Conservation (phyloP, 2,888 invertebrate species). For the Mythimna impura region DNA sequence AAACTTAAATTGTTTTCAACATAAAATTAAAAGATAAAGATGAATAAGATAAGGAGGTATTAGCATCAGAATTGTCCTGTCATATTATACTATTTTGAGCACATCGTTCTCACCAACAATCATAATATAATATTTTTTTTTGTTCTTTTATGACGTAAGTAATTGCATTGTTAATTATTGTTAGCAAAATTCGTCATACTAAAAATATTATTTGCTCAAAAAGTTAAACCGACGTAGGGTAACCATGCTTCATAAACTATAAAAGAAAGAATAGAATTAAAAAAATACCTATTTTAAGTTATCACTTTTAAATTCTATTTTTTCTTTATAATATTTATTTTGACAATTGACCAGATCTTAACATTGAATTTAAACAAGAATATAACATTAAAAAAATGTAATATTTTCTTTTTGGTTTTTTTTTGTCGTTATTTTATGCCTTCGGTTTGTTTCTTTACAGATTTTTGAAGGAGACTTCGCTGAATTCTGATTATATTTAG, state of each 20-base stretch:
- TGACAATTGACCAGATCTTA: slow-evolving; percentile 50
- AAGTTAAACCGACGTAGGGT: slow-evolving; percentile 10
- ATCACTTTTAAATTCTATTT: background rate
- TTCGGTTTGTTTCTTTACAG: slow-evolving; percentile 77
- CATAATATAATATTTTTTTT: background rate
- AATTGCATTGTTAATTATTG: no score
- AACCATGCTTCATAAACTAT: background rate
- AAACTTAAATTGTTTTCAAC: no score
- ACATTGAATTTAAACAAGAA: background rate
- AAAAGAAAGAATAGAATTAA: no score
- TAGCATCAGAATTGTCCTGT: background rate
- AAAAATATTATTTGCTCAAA: slow-evolving; percentile 3
- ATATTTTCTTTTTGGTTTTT: background rate
- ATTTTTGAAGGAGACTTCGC: slow-evolving; percentile 80
- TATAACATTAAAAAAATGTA: background rate
- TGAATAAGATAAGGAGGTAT: background rate
- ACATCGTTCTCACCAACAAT: background rate
- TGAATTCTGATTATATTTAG: slow-evolving; percentile 71
- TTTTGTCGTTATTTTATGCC: slow-evolving; percentile 46
- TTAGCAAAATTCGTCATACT: background rate
- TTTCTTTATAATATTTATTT: slow-evolving; percentile 16
- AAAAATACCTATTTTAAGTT: background rate
- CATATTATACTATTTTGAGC: background rate
- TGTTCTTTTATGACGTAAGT: background rate
- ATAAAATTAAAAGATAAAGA: background rate